Evolutionary conservation across 1,140 invertebrate species (phyloP), one percentile per base, ranked within the genome.

Genomic region (Diabrotica virgifera): DNA sequence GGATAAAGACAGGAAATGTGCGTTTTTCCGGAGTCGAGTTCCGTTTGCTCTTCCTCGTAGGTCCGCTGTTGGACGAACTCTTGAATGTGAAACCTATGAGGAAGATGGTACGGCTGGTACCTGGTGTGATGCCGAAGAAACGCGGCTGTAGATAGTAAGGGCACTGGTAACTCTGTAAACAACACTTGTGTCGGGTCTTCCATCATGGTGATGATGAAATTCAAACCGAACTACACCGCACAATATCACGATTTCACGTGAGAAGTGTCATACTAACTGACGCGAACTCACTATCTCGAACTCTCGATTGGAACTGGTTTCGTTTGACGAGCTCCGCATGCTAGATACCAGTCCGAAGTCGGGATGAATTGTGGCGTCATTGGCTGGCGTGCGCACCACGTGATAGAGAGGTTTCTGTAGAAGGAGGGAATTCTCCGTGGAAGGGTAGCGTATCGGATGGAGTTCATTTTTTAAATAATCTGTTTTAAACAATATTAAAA

Each of bases 1-100:
- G 95, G 95, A 80, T 96, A 97, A 11, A 97, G 82, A 74, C 90
- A 87, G 11, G 91, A 92, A 66, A 96, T 91, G 80, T 95, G 92
- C 54, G 90, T 91, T 65, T 85, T 86, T 51, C 85, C 82, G 9
- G 61, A 73, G 73, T 69, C 77, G 8, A 8, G 58, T 52, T 13
- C 59, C 65, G 8, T 54, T 58, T 73, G 65, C 58, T 72, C 65
- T 55, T 75, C 70, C 58, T 70, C 71, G 55, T 68, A 11, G 62
- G 59, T 70, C 68, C 63, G 81, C 85, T 87, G 70, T 83, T 76
- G 70, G 80, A 81, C 62, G 80, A 84, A 73, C 85, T 82, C 79
- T 65, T 80, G 73, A 40, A 74, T 64, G 80, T 78, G 70, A 74
- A 69, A 84, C 77, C 72, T 84, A 62, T 85, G 79, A 66, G 82